Evolutionary conservation across 2,113 vertebrate genomes (phyloP).

Genomic region (Vulpes vulpes): DNA sequence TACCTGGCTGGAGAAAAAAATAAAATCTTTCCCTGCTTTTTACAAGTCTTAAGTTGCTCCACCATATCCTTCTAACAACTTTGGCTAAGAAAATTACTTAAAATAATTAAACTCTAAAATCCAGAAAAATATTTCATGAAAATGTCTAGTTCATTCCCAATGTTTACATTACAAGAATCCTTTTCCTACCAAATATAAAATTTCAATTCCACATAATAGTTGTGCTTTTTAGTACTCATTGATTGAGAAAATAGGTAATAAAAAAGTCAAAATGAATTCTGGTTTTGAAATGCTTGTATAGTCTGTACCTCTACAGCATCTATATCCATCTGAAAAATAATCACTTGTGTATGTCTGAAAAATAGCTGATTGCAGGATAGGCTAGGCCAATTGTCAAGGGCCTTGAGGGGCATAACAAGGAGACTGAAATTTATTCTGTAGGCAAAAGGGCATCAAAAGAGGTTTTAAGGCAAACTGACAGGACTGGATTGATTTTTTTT

Average conservation of each 20-base stretch:
- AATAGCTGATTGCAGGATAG: not conserved
- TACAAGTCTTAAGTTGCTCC: not conserved
- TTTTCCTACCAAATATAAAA: slow-evolving; percentile 30
- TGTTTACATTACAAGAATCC: not conserved
- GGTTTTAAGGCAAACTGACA: slow-evolving; percentile 38
- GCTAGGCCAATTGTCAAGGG: not conserved
- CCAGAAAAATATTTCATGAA: slow-evolving; percentile 53
- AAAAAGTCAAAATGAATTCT: slow-evolving; percentile 42
- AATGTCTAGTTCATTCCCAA: not conserved
- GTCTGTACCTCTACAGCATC: not conserved
- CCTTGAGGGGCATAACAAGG: slow-evolving; percentile 8
- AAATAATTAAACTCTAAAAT: slow-evolving; percentile 51
- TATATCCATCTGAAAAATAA: not conserved
- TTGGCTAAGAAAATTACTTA: slow-evolving; percentile 47
- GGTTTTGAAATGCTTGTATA: slow-evolving; percentile 40
- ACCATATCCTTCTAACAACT: not conserved
- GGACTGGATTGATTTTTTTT: slow-evolving; percentile 7
- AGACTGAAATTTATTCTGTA: slow-evolving; percentile 54
- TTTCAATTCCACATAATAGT: not conserved
- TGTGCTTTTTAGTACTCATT: not conserved
- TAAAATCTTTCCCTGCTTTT: not conserved
- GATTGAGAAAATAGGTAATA: slow-evolving; percentile 47
- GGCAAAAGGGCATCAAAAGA: slow-evolving; percentile 20
- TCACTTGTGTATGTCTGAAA: not conserved
- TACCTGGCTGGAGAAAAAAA: slow-evolving; percentile 6